phyloP scores from a whole-genome alignment of 2,797 vertebrate species.

The Esox lucius region DNA sequence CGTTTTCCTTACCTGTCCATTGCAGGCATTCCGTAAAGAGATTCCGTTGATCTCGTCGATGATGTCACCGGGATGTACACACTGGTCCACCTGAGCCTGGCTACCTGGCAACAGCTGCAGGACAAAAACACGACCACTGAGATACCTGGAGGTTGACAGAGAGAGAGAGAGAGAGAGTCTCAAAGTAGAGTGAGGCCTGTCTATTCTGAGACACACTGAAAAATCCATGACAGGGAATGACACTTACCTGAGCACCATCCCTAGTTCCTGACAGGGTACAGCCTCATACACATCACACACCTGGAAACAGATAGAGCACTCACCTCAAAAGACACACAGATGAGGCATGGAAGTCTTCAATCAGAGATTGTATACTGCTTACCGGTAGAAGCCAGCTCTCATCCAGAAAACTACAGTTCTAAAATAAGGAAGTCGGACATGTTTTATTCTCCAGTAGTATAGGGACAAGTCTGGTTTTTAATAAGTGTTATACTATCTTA shows the following conservation, averaged over 20 bases:
- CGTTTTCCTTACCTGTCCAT: slow-evolving; percentile 67
- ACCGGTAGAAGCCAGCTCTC: slow-evolving; percentile 86
- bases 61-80: slow-evolving; percentile 75
- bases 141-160: slow-evolving; percentile 63
- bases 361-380: slow-evolving; percentile 34
- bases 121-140: slow-evolving; percentile 77
- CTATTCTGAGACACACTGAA: neutral
- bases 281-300: slow-evolving; percentile 74
- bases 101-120: slow-evolving; percentile 70
- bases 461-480: neutral
- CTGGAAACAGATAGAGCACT: slow-evolving; percentile 54
- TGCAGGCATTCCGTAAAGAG: slow-evolving; percentile 76
- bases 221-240: neutral
- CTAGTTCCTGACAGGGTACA: slow-evolving; percentile 74
- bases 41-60: slow-evolving; percentile 84
- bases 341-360: slow-evolving; percentile 10
- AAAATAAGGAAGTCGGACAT: slow-evolving; percentile 14
- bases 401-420: slow-evolving; percentile 86
- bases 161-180: neutral
- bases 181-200: neutral
- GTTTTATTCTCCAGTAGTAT: neutral
- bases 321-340: slow-evolving; percentile 26
- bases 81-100: slow-evolving; percentile 77
- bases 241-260: slow-evolving; percentile 78
- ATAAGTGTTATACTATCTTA: neutral